These are phyloP conservation scores for Marronus borbonicus DNA, from an alignment of 2,888 invertebrate species.

Conservation along the genomic window DNA sequence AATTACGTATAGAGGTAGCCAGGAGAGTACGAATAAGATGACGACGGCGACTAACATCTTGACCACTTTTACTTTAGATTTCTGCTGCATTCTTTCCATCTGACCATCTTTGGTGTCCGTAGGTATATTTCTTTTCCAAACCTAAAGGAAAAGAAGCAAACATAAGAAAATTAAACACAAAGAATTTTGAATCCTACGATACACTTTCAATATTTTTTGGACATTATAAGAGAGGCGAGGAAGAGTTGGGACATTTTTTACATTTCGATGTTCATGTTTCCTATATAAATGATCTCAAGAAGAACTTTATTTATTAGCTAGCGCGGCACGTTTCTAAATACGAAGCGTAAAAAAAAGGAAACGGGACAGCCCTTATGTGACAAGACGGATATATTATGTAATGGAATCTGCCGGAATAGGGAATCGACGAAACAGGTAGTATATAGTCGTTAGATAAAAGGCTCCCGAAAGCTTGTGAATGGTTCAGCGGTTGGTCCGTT, in stretches of 20 bases:
- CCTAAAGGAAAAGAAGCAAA: conserved; percentile 51
- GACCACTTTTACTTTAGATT: conserved; percentile 94
- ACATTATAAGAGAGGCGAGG: no score
- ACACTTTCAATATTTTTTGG: no score
- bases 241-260: no score
- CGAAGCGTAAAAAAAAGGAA: not conserved
- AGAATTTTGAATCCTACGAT: no score
- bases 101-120: conserved; percentile 93
- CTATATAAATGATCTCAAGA: no score
- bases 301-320: no score
- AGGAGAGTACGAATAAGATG: conserved; percentile 92
- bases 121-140: conserved; percentile 90
- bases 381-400: conserved; percentile 36
- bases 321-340: conserved; percentile 1
- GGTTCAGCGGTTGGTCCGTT: conserved; percentile 32
- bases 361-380: conserved; percentile 20
- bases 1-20: conserved; percentile 93
- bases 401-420: conserved; percentile 44
- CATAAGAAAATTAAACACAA: no score
- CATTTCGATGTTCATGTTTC: no score
- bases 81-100: conserved; percentile 94
- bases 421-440: conserved; percentile 1
- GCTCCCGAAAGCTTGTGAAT: conserved; percentile 7
- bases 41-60: conserved; percentile 96
- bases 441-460: conserved; percentile 27